These are phyloP conservation scores for Eudemis profundana DNA, from an alignment of 2,888 invertebrate genomes.

Conservation along the genomic window DNA sequence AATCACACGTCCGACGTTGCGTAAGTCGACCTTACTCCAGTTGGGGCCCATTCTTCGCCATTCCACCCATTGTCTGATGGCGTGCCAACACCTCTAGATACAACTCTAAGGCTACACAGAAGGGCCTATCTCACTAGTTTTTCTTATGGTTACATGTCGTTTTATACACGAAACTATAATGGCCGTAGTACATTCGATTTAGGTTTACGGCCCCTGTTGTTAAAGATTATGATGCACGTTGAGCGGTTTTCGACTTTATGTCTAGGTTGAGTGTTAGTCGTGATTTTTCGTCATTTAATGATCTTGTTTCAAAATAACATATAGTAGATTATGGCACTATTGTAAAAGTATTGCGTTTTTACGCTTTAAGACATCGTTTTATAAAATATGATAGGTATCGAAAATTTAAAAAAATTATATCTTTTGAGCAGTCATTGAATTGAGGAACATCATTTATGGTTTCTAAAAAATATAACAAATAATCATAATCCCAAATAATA, in stretches of 20 bases:
- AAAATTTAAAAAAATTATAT: too few relatives aligned
- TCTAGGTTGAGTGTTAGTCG: too few relatives aligned
- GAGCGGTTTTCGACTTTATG: not conserved
- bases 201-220: constrained; percentile 26
- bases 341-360: too few relatives aligned
- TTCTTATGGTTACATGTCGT: not conserved
- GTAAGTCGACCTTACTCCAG: constrained; percentile 72
- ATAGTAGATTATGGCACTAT: too few relatives aligned
- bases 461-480: too few relatives aligned
- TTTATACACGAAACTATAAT: not conserved
- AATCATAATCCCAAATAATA: too few relatives aligned
- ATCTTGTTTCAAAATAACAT: too few relatives aligned
- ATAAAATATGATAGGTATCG: too few relatives aligned
- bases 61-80: constrained; percentile 21
- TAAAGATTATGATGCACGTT: constrained; percentile 13
- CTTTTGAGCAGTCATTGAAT: too few relatives aligned
- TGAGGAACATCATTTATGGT: too few relatives aligned
- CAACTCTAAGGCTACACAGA: not conserved
- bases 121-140: not conserved
- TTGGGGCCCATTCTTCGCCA: constrained; percentile 60
- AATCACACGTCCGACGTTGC: constrained; percentile 49
- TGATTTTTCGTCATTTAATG: too few relatives aligned
- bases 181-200: constrained; percentile 13
- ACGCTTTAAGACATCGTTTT: too few relatives aligned
- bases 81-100: not conserved